Conservation (phyloP, 1,140 invertebrate genomes). For the Pogonus chalceus region DNA sequence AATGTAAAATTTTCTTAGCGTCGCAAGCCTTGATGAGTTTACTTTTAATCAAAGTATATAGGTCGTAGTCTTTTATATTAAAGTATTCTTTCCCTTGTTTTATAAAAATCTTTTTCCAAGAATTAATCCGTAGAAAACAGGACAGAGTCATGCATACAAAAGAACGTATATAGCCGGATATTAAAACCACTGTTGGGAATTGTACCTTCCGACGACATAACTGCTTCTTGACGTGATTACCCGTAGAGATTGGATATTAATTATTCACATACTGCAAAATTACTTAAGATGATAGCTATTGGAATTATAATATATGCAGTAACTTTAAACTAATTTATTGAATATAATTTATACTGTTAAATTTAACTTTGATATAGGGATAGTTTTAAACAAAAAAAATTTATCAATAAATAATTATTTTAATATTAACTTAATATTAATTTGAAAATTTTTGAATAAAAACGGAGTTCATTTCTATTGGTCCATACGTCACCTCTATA, state of each 20-base stretch:
- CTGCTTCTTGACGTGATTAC: neutral
- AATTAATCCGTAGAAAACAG: neutral
- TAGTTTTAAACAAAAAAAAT: too few species aligned
- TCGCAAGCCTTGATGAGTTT: too few species aligned
- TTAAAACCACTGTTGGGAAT: slow-evolving; percentile 4
- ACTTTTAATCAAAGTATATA: neutral
- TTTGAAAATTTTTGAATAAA: too few species aligned
- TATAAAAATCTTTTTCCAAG: neutral
- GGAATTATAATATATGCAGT: too few species aligned
- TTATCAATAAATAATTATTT: too few species aligned
- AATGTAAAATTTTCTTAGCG: too few species aligned
- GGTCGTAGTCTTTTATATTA: neutral
- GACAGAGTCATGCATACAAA: neutral
- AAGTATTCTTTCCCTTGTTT: neutral
- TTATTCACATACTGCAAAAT: neutral
- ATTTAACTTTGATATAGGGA: too few species aligned
- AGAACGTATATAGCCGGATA: neutral
- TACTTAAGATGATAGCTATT: neutral
- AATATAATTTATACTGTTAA: too few species aligned
- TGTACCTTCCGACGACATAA: neutral
- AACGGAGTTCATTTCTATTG: too few species aligned
- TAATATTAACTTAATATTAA: too few species aligned
- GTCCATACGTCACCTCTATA: too few species aligned
- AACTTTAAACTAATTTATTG: too few species aligned
- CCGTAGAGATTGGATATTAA: slow-evolving; percentile 6